Evolutionary conservation across 2,113 vertebrate genomes (phyloP), one percentile per base, ranked within the genome.

Genomic region (Chionomys nivalis): DNA sequence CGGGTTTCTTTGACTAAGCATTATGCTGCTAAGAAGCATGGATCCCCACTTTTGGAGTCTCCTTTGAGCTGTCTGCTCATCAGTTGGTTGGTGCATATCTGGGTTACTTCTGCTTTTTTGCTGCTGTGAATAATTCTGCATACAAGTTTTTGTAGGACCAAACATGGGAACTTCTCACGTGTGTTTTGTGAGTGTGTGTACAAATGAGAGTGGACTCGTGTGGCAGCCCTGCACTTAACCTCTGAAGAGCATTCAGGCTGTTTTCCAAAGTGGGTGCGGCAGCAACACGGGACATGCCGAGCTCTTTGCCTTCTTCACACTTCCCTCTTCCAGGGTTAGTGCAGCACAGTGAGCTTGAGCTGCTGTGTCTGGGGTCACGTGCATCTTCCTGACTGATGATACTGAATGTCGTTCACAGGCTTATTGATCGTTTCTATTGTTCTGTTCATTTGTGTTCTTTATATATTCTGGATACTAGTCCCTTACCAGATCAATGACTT

Each of bases 371-470:
- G n/a, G 26, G 72, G 85, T 85, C 33, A 66, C 49, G 79, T 86
- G 11, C 19, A 2, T 16, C 11, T 95, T 1, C 39, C 39, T 89
- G 42, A 42, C 1, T 72, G 72, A 26, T 14, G 47, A 76, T 89
- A 9, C 55, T 31, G 55, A 39, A 14, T 26, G 90, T 72, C 47
- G 66, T 81, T 76, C 75, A 76, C 78, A 28, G 66, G 7, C 79
- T 86, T 68, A 31, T 63, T 87, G 36, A 3, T 63, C 73, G 86
- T 89, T 76, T 66, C 44, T 92, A n/a, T n/a, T n/a, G n/a, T 8
- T 52, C 19, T 94, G 14, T 83, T 79, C 33, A 81, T 58, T 24
- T 82, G 44, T 94, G 42, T 82, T 89, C n/a, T 94, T 73, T 77
- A 23, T 85, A n/a, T 89, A 17, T 44, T 63, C 58, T n/a, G 17